Conservation (phyloP, 2,888 invertebrate species). For the Chouioia cunea region DNA sequence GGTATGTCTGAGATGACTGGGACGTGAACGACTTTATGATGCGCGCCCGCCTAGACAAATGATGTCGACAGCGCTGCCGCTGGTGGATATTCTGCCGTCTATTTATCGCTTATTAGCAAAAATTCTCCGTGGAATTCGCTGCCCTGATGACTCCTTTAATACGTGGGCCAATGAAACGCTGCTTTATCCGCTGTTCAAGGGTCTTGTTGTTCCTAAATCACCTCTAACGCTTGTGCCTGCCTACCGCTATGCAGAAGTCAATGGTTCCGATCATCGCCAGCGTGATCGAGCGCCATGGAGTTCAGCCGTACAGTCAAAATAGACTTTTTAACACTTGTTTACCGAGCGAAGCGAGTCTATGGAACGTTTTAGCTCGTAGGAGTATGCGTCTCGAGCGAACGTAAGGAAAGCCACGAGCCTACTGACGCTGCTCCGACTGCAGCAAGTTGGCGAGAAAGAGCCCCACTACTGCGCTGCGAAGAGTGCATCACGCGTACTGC, state of each 20-base stretch:
- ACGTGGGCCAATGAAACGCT: slow-evolving; percentile 22
- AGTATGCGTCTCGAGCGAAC: slow-evolving; percentile 46
- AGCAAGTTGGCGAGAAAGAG: slow-evolving; percentile 62
- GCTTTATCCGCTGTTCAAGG: background rate
- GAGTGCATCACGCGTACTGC: slow-evolving; percentile 60
- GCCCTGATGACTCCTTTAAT: background rate
- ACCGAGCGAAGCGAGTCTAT: no score
- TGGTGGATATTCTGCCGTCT: slow-evolving; percentile 23
- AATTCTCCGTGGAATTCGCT: slow-evolving; percentile 20
- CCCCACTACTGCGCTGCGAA: slow-evolving; percentile 62
- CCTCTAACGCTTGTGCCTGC: background rate
- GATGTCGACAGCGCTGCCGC: background rate
- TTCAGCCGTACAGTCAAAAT: no score
- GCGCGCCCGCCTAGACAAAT: slow-evolving; percentile 14
- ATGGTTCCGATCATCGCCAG: background rate
- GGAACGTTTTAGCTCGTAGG: no score
- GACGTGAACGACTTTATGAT: slow-evolving; percentile 28
- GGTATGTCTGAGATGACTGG: slow-evolving; percentile 1
- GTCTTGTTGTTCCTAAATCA: slow-evolving; percentile 26
- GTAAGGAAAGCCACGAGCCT: slow-evolving; percentile 66
- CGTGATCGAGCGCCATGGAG: slow-evolving; percentile 7
- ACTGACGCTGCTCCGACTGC: slow-evolving; percentile 61
- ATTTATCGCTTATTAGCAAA: no score
- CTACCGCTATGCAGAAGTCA: background rate
- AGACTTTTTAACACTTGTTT: no score